phyloP scores from a whole-genome alignment of 2,797 vertebrate species.

The Limosa lapponica region DNA sequence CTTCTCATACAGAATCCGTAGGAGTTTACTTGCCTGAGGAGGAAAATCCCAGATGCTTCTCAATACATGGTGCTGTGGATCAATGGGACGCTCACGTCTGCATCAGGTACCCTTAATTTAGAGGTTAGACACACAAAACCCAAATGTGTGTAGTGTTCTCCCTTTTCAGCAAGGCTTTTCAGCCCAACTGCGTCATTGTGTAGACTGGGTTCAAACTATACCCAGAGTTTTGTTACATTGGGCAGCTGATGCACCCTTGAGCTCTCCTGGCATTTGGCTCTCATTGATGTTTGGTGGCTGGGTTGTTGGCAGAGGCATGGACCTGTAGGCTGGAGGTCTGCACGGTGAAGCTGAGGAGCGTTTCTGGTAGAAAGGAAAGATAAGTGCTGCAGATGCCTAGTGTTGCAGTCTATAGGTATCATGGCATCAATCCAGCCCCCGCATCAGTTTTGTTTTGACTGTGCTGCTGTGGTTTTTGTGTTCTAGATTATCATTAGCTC shows the following conservation, averaged over 20 bases:
- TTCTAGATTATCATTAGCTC: background rate
- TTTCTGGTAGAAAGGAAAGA: background rate
- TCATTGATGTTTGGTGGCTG: accelerated
- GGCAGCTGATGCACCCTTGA: background rate
- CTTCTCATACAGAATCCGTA: background rate
- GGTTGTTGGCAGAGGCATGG: background rate
- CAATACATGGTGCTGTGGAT: accelerated
- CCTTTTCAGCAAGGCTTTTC: background rate
- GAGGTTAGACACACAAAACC: background rate
- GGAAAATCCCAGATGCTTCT: background rate
- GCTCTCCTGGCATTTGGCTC: background rate
- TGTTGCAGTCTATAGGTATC: background rate
- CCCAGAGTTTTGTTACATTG: background rate
- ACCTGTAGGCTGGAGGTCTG: accelerated
- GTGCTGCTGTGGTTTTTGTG: background rate
- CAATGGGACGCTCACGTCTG: background rate
- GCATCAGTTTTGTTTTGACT: background rate
- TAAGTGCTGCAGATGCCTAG: background rate
- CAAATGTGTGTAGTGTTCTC: background rate
- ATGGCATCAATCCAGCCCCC: accelerated
- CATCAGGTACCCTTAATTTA: background rate
- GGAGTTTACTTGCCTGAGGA: background rate
- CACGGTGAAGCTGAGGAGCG: background rate
- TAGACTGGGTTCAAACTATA: background rate
- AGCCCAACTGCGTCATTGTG: accelerated